Evolutionary conservation across 2,113 vertebrate genomes (phyloP).

Genomic region (Capreolus pygargus): DNA sequence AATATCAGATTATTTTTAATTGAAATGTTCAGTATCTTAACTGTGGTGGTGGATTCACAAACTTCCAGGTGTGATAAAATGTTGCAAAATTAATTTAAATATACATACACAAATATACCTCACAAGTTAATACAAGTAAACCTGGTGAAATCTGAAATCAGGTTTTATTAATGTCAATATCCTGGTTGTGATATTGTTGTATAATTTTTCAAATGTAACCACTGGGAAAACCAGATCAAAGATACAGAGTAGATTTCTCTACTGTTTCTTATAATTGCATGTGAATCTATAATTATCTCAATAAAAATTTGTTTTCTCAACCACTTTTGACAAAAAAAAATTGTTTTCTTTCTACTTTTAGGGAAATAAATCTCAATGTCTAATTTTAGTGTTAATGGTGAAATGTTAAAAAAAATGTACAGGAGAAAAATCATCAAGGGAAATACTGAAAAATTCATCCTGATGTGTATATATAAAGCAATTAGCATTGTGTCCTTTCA

Average conservation of each 20-base stretch:
- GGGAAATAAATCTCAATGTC: not conserved
- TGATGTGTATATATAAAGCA: not conserved
- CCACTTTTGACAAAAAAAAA: too few relatives aligned
- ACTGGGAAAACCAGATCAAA: not conserved
- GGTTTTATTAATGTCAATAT: not conserved
- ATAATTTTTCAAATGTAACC: not conserved
- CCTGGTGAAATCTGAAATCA: not conserved
- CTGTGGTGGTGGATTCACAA: not conserved
- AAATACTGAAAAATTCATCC: not conserved
- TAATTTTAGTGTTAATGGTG: not conserved
- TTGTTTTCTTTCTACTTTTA: not conserved
- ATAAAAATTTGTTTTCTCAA: not conserved
- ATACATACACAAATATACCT: not conserved
- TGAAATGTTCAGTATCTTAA: not conserved
- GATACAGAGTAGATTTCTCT: not conserved
- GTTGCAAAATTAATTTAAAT: not conserved
- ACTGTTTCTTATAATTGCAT: not conserved
- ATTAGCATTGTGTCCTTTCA: not conserved
- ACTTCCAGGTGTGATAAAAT: not conserved
- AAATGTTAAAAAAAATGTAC: not conserved
- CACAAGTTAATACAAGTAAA: not conserved
- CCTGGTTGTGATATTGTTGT: not conserved
- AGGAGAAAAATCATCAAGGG: not conserved
- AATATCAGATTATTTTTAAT: not conserved
- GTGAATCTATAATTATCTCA: not conserved